These are phyloP conservation scores for Myzus persicae DNA, from an alignment of 1,140 invertebrate genomes.

Conservation along the genomic window DNA sequence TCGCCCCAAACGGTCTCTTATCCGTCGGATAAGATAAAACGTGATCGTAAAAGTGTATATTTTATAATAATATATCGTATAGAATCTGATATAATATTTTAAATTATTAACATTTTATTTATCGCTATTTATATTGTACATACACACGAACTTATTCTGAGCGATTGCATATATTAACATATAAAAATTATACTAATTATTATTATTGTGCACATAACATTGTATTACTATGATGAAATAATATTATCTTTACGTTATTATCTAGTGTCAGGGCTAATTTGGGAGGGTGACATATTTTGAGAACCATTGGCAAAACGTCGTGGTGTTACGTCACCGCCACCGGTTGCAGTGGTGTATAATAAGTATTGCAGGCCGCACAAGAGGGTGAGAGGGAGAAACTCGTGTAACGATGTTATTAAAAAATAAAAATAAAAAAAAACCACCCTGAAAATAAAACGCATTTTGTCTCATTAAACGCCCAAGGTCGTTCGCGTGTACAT, in stretches of 20 bases:
- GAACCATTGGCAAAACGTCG: neutral
- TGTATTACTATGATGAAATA: neutral
- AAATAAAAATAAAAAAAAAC: neutral
- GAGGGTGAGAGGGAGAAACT: neutral
- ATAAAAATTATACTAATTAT: neutral
- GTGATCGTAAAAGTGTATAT: neutral
- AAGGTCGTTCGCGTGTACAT: neutral
- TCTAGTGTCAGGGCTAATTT: neutral
- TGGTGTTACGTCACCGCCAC: slow-evolving; percentile 29
- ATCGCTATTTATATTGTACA: neutral
- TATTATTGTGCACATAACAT: neutral
- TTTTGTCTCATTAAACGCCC: slow-evolving; percentile 33
- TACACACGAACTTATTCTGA: neutral
- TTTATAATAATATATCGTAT: neutral
- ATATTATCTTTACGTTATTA: neutral
- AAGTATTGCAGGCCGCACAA: neutral
- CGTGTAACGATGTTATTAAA: slow-evolving; percentile 19
- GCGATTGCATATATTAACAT: neutral
- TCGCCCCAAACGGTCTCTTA: neutral
- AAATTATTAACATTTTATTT: neutral
- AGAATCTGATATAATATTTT: neutral
- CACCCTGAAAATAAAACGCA: slow-evolving; percentile 25
- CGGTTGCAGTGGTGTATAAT: neutral
- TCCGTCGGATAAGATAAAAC: neutral
- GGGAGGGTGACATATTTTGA: neutral